Evolutionary conservation across 2,797 vertebrate genomes (phyloP).

Genomic region (Eidolon dupreanum): DNA sequence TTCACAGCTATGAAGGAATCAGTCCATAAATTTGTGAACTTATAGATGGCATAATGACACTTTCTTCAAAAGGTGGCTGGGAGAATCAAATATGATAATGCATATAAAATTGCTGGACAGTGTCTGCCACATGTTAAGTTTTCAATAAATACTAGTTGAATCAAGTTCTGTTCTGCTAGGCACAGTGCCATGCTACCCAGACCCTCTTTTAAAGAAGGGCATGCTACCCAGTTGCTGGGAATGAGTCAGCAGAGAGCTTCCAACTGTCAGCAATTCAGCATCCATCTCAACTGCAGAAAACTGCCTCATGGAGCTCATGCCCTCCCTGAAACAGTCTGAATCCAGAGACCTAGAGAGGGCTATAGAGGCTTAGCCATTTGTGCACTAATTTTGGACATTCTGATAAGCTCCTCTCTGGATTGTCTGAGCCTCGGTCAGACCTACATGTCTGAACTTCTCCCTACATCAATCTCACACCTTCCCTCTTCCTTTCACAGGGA

Average conservation of each 20-base stretch:
- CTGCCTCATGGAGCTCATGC: accelerated
- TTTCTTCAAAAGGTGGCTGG: background rate
- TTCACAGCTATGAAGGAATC: background rate
- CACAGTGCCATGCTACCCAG: background rate
- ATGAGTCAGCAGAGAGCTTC: background rate
- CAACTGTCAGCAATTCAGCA: background rate
- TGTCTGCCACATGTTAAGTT: background rate
- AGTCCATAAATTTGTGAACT: background rate
- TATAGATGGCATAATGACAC: background rate
- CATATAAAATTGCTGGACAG: background rate
- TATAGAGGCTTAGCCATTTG: background rate
- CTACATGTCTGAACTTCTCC: background rate
- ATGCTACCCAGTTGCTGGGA: background rate
- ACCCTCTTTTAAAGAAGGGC: background rate
- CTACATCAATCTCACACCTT: background rate
- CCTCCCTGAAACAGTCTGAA: accelerated
- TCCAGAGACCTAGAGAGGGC: background rate
- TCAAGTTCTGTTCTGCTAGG: background rate
- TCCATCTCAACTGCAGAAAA: background rate
- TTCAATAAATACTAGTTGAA: background rate
- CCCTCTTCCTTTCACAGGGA: background rate
- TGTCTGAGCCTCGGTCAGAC: background rate
- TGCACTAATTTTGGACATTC: background rate
- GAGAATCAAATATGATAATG: background rate
- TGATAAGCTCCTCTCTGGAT: background rate